These are phyloP conservation scores for Artemisiospiza belli DNA, from an alignment of 2,113 vertebrate species.

Conservation along the genomic window DNA sequence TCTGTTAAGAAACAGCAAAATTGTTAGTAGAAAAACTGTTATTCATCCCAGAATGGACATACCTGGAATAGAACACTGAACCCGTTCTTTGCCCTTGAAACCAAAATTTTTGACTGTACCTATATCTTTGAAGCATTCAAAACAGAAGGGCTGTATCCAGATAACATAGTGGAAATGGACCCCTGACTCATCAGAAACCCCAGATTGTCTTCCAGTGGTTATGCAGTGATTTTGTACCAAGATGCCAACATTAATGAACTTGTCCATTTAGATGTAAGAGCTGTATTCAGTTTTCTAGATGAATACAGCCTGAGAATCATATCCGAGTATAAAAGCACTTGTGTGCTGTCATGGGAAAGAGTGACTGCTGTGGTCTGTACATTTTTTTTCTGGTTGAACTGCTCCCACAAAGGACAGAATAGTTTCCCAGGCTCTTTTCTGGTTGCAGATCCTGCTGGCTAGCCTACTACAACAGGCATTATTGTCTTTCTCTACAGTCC, in stretches of 20 bases:
- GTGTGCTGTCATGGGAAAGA: neutral
- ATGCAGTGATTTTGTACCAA: neutral
- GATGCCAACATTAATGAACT: neutral
- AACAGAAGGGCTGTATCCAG: neutral
- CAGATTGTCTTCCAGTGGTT: neutral
- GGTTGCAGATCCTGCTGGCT: neutral
- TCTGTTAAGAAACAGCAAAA: neutral
- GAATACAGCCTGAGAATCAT: neutral
- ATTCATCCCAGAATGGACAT: neutral
- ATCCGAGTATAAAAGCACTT: neutral
- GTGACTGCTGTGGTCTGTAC: accelerated
- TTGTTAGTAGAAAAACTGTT: neutral
- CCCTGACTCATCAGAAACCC: neutral
- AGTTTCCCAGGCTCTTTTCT: neutral
- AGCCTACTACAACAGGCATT: neutral
- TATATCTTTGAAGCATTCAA: neutral
- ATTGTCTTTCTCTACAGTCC: neutral
- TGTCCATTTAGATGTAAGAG: neutral
- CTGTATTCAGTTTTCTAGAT: neutral
- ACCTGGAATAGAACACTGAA: neutral
- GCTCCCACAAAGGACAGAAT: neutral
- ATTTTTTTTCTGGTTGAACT: neutral
- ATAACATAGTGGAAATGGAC: neutral
- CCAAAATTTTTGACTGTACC: neutral
- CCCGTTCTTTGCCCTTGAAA: neutral